A percentile compares a stretch with the other conserved stretches of the same genome.
phyloP scores from a whole-genome alignment of 2,113 vertebrate genomes.

The Geothlypis trichas region DNA sequence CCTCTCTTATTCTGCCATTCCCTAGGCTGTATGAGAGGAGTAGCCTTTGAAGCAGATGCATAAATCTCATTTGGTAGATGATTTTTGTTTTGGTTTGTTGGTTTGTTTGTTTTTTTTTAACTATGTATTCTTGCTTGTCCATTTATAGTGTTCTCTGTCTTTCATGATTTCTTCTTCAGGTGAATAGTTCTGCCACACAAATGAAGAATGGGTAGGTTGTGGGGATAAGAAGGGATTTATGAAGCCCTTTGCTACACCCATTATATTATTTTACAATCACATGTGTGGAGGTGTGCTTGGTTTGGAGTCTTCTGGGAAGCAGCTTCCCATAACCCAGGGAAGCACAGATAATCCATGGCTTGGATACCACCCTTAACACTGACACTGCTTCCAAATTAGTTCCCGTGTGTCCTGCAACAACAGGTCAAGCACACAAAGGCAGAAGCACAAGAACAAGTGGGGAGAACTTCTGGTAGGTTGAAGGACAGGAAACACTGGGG shows the following conservation, averaged over 20 bases:
- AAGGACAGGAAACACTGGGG: neutral
- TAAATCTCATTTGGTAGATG: neutral
- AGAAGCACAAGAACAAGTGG: neutral
- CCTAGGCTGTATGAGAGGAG: neutral
- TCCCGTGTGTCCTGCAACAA: neutral
- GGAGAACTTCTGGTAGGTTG: neutral
- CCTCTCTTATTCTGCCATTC: neutral
- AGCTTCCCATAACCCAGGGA: neutral
- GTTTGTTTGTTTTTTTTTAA: neutral
- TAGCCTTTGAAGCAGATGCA: neutral
- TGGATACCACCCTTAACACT: neutral
- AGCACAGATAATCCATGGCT: neutral
- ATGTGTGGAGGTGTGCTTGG: neutral
- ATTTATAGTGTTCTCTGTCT: neutral
- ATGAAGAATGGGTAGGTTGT: neutral
- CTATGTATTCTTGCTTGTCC: neutral
- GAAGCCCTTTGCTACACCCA: neutral
- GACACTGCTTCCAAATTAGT: neutral
- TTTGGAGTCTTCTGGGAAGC: neutral
- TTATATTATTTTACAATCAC: neutral
- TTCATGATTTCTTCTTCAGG: neutral
- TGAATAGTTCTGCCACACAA: neutral
- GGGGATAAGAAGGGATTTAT: neutral
- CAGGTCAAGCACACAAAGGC: neutral
- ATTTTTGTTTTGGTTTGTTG: neutral